These are phyloP conservation scores for Slavum lentiscoides DNA, from an alignment of 2,888 invertebrate species.

Conservation along the genomic window DNA sequence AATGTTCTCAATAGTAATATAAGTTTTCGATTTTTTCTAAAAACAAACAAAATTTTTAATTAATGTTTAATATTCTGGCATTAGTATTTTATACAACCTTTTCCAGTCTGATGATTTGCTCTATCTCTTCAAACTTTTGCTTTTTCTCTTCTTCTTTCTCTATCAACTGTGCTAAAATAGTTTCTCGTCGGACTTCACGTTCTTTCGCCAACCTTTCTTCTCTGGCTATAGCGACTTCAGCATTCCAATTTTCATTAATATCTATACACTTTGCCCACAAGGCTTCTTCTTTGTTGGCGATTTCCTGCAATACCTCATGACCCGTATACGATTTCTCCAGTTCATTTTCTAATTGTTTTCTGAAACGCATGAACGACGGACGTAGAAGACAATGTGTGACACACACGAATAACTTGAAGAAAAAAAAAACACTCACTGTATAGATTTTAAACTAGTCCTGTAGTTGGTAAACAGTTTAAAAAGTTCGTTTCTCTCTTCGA, in stretches of 20 bases:
- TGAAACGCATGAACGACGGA: background rate
- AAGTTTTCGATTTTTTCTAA: constrained; percentile 67
- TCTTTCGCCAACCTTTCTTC: constrained; percentile 27
- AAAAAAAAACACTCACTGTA: constrained; percentile 61
- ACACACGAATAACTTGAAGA: background rate
- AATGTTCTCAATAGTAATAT: constrained; percentile 75
- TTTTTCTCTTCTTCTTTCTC: constrained; percentile 55
- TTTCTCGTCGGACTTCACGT: constrained; percentile 20
- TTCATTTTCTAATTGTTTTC: constrained; percentile 35
- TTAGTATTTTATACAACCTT: constrained; percentile 59
- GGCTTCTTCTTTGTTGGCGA: constrained; percentile 28
- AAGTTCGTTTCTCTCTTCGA: constrained; percentile 71
- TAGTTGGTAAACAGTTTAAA: constrained; percentile 73
- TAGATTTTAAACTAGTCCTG: constrained; percentile 64
- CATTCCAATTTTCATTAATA: constrained; percentile 43
- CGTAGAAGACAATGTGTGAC: too few relatives aligned
- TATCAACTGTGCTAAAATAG: constrained; percentile 58
- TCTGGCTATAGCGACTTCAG: constrained; percentile 4
- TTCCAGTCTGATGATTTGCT: constrained; percentile 62
- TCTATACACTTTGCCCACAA: constrained; percentile 29
- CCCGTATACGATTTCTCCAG: constrained; percentile 23
- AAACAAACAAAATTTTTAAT: constrained; percentile 55
- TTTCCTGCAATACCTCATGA: constrained; percentile 26
- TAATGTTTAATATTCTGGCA: background rate
- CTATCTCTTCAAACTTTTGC: constrained; percentile 56